Percentiles rank a stretch among this genome's conserved stretches.
phyloP scores from a whole-genome alignment of 1,140 invertebrate species.

The Papilio polytes region DNA sequence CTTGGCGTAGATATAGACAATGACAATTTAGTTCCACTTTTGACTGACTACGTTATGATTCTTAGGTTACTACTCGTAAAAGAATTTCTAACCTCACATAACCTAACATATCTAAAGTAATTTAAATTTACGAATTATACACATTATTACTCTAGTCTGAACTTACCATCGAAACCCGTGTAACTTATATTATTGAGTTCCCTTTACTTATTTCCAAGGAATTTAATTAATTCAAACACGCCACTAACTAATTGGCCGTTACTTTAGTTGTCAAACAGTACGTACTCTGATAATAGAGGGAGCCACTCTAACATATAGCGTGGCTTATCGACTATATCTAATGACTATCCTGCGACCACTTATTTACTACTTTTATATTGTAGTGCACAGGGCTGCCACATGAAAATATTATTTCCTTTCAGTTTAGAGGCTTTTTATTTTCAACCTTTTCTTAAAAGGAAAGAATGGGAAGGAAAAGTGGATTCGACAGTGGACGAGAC shows the following conservation, averaged over 20 bases:
- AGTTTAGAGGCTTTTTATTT: too few relatives aligned
- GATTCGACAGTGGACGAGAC: too few relatives aligned
- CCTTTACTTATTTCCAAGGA: background rate
- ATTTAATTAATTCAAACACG: conserved; percentile 16
- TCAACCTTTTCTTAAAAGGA: too few relatives aligned
- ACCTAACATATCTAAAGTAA: background rate
- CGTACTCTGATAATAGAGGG: background rate
- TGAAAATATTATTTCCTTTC: background rate
- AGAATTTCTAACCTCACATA: background rate
- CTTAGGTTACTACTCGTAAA: too few relatives aligned
- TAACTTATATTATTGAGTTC: background rate
- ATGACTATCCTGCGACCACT: background rate
- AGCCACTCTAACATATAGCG: background rate
- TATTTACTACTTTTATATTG: background rate
- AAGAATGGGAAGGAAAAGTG: too few relatives aligned
- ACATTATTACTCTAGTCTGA: background rate
- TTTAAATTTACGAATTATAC: background rate
- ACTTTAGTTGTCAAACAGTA: conserved; percentile 10
- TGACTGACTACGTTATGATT: too few relatives aligned
- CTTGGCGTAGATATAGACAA: background rate
- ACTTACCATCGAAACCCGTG: background rate
- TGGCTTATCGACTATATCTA: background rate
- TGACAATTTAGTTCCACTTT: background rate
- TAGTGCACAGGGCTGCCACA: background rate
- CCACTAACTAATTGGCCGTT: background rate